Base-by-base conservation (phyloP, 2,888 invertebrate genomes). In the Rhyacophila evoluta region DNA sequence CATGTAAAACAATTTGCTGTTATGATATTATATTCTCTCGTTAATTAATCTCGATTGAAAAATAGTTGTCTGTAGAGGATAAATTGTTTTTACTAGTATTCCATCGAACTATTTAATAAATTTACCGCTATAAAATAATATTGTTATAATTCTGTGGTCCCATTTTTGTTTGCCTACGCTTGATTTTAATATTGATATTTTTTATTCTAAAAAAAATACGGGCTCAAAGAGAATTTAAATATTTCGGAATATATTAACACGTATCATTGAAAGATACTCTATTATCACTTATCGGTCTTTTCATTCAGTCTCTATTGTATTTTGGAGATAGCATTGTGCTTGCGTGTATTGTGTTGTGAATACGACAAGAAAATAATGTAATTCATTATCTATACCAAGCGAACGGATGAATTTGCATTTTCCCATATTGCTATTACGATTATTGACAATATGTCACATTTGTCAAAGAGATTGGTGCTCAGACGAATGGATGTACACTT, bases 401-500 rank as follows among this genome's bases (percentile, higher is more conserved):
- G n/a, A 69, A n/a, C 69, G 33, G 28, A 2, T 10, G 15, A 12
- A 11, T 12, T 28, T 29, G n/a, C 69, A 19, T 69, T n/a, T 28
- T 69, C 33, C 69, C 69, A 15, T 69, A 8, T 1, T 29, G 28
- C 28, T 69, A 69, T 69, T 8, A 15, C 8, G 39, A 29, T 6
- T 38, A 68, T 38, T 15, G 70, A 29, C 6, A 25, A 36, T 8
- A 37, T 37, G 77, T 77, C 77, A 73, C 77, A 77, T 77, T 77
- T 73, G 67, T 77, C 77, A 77, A 4, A 38, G 6, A 10, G 19
- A 33, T 33, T 19, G 19, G 19, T 55, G 10, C 25, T n/a, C 19
- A 1, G 25, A 55, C 19, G 55, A 55, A 8, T 25, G 19, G 55
- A 55, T 41, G 12, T 5, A 19, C 15, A 55, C 55, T 25, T 55